These are phyloP conservation scores for Melieria crassipennis DNA, from an alignment of 2,888 invertebrate species.

Conservation along the genomic window DNA sequence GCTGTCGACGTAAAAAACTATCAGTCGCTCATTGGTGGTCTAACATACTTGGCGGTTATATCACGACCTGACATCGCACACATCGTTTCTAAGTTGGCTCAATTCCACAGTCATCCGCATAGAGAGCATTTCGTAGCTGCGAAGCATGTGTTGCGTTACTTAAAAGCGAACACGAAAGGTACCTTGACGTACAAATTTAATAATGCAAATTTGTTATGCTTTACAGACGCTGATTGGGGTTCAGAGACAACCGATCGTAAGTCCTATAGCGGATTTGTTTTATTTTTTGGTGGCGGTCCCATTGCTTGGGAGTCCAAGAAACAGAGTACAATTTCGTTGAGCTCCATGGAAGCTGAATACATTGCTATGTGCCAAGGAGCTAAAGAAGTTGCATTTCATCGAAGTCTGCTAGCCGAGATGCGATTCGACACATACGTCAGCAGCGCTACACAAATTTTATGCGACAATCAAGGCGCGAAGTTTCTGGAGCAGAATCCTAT, in stretches of 20 bases:
- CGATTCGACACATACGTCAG: not conserved
- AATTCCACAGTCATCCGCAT: conserved; percentile 41
- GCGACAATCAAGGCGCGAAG: not conserved
- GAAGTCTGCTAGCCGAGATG: conserved; percentile 32
- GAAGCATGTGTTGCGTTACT: conserved; percentile 32
- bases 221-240: conserved; percentile 43
- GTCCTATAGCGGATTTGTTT: conserved; percentile 36
- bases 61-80: conserved; percentile 37
- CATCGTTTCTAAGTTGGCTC: conserved; percentile 35
- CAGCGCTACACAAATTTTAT: conserved; percentile 9
- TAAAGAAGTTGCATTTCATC: conserved; percentile 30
- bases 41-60: conserved; percentile 16
- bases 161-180: conserved; percentile 20
- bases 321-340: conserved; percentile 30
- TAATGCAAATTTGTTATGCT: conserved; percentile 22
- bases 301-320: conserved; percentile 41
- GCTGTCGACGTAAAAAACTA: not conserved
- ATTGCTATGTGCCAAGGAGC: conserved; percentile 36
- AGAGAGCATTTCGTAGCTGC: conserved; percentile 40
- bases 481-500: conserved; percentile 3
- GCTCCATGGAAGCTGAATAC: conserved; percentile 42
- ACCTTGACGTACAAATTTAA: conserved; percentile 14
- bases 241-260: conserved; percentile 37
- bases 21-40: conserved; percentile 21
- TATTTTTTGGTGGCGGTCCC: conserved; percentile 34